Percentiles rank a stretch among this genome's conserved stretches.
phyloP scores from a whole-genome alignment of 2,113 vertebrate genomes.

The Catagonus wagneri region DNA sequence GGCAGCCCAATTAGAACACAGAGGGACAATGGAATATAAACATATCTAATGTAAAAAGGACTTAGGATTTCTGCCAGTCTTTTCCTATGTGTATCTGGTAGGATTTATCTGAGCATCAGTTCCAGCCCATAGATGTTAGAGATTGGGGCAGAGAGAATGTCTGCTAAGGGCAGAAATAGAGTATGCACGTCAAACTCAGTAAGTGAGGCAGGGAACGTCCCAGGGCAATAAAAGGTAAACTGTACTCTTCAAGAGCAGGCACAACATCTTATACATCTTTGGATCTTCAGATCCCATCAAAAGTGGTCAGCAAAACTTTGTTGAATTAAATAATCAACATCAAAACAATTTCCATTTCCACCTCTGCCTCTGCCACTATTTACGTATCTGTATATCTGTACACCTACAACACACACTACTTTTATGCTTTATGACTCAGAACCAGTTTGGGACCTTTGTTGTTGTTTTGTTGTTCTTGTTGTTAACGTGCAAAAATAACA shows the following conservation, averaged over 20 bases:
- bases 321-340: background rate
- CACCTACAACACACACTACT: background rate
- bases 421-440: background rate
- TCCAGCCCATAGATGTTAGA: background rate
- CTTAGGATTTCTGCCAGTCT: background rate
- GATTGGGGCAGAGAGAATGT: background rate
- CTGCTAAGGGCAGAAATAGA: background rate
- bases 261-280: background rate
- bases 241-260: background rate
- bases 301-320: background rate
- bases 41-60: background rate
- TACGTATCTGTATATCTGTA: background rate
- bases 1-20: background rate
- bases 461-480: too few relatives aligned
- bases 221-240: background rate
- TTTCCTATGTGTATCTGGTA: background rate
- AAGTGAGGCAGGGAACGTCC: background rate
- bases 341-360: background rate
- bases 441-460: background rate
- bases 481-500: background rate
- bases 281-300: background rate
- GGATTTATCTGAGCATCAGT: background rate
- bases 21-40: background rate
- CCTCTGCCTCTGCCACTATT: background rate
- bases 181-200: background rate